Conservation (phyloP, 1,140 invertebrate genomes). For the Trypoxylus dichotomus region DNA sequence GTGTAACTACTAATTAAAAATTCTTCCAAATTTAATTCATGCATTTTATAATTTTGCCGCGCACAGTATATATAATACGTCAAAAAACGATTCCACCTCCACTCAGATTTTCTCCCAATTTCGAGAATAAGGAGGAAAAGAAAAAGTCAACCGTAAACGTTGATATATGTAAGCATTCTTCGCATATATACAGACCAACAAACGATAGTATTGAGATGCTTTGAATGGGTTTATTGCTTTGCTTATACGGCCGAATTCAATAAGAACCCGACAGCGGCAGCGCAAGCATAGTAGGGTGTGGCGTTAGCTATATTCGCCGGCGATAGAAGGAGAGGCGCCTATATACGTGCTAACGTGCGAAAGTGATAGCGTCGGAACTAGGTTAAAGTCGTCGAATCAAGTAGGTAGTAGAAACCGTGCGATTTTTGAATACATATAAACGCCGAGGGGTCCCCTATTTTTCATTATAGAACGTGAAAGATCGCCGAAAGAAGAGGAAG, state of each 20-base stretch:
- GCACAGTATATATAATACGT: no score
- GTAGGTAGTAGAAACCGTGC: neutral
- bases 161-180: conserved; percentile 29
- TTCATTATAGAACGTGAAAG: neutral
- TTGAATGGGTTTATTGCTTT: conserved; percentile 50
- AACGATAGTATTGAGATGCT: conserved; percentile 47
- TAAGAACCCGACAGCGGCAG: conserved; percentile 37
- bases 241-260: conserved; percentile 50
- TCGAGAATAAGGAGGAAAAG: no score
- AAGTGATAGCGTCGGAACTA: neutral
- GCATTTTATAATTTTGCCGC: no score
- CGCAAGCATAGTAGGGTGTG: conserved; percentile 34
- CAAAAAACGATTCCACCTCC: no score
- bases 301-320: neutral
- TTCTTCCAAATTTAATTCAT: no score
- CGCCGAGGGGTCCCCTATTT: neutral
- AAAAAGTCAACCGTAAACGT: neutral
- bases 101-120: no score
- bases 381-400: conserved; percentile 1
- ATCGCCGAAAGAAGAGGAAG: neutral
- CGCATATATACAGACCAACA: conserved; percentile 40
- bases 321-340: neutral
- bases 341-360: neutral
- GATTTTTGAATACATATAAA: neutral
- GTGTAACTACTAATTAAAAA: no score